These are phyloP conservation scores for Samia ricini DNA, from an alignment of 1,140 invertebrate species.

Conservation along the genomic window DNA sequence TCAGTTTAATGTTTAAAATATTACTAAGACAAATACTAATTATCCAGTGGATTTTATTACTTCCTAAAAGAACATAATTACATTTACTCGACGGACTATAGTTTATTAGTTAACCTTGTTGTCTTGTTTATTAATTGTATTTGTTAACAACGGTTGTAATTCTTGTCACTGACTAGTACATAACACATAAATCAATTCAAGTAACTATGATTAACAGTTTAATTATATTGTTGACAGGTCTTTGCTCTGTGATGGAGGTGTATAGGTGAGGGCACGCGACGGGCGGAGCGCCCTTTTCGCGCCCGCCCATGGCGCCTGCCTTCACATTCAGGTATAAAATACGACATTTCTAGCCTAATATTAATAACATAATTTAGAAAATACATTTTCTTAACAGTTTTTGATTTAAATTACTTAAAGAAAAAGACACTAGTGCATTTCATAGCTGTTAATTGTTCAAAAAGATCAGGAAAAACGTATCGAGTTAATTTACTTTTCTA, in stretches of 20 bases:
- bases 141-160: neutral
- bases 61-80: too few species aligned
- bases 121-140: too few species aligned
- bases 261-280: slow-evolving; percentile 63
- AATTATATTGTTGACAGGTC: slow-evolving; percentile 43
- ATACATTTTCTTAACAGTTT: too few species aligned
- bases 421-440: too few species aligned
- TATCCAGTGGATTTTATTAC: too few species aligned
- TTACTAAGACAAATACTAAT: too few species aligned
- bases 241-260: slow-evolving; percentile 50
- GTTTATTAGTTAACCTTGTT: too few species aligned
- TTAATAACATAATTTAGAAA: neutral
- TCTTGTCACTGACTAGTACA: neutral
- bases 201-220: slow-evolving; percentile 9
- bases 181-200: neutral
- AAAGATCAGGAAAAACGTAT: too few species aligned
- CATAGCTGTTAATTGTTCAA: too few species aligned
- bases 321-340: slow-evolving; percentile 46
- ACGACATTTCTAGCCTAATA: neutral
- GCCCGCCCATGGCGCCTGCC: slow-evolving; percentile 66
- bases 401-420: too few species aligned
- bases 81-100: neutral
- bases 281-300: slow-evolving; percentile 60
- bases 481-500: too few species aligned
- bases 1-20: too few species aligned